Percentiles rank a stretch among this genome's conserved stretches.
Evolutionary conservation across 2,888 invertebrate genomes (phyloP).

Genomic region (Noctua janthina): DNA sequence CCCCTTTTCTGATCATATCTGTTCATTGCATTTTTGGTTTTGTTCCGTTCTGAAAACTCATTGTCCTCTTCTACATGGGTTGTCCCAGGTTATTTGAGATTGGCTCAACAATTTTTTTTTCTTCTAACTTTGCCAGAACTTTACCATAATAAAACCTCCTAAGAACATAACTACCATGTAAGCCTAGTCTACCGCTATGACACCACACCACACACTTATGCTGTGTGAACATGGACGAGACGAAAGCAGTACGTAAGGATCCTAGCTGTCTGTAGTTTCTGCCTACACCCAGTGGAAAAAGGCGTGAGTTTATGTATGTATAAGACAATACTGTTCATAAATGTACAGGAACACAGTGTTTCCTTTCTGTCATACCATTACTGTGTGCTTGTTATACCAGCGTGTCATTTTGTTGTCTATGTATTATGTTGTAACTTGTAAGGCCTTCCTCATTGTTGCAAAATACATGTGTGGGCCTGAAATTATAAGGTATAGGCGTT

Average conservation of each 20-base stretch:
- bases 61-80: background rate
- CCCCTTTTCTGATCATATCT: background rate
- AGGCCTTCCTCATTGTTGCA: constrained; percentile 29
- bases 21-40: background rate
- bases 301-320: background rate
- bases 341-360: constrained; percentile 35
- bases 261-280: background rate
- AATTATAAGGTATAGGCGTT: constrained; percentile 4
- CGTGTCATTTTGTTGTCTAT: constrained; percentile 20
- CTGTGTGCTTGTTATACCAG: constrained; percentile 42
- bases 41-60: no score
- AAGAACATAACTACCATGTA: background rate
- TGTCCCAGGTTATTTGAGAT: background rate
- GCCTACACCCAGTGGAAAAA: background rate
- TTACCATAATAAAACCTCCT: background rate
- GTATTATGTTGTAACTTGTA: constrained; percentile 31
- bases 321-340: background rate
- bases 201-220: background rate
- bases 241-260: background rate
- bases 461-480: constrained; percentile 30
- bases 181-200: background rate
- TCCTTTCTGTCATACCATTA: constrained; percentile 25
- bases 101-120: background rate
- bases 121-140: background rate
- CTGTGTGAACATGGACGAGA: background rate